phyloP scores from a whole-genome alignment of 2,113 vertebrate species.

The Stigmatopora argus region DNA sequence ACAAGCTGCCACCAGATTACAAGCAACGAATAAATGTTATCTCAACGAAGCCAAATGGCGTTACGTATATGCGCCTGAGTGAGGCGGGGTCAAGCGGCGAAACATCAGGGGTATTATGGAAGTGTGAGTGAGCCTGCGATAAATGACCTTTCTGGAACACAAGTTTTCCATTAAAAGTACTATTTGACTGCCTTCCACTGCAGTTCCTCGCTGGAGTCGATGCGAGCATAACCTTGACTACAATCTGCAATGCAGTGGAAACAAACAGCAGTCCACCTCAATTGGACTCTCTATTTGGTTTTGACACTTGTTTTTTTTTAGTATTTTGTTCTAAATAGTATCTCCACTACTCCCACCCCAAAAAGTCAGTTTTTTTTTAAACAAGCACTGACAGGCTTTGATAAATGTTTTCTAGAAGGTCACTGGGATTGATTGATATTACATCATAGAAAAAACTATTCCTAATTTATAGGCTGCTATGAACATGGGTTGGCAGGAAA shows the following conservation, averaged over 20 bases:
- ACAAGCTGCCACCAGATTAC: slow-evolving; percentile 22
- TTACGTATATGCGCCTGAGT: background rate
- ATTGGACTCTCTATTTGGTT: background rate
- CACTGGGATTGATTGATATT: too few relatives aligned
- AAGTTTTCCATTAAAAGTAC: slow-evolving; percentile 4
- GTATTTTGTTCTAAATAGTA: background rate
- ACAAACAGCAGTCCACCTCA: slow-evolving; percentile 1
- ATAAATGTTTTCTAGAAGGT: background rate
- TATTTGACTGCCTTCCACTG: background rate
- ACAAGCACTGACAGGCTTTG: background rate
- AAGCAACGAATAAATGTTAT: slow-evolving; percentile 7
- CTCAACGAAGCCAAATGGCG: slow-evolving; percentile 3
- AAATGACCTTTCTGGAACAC: slow-evolving; percentile 15
- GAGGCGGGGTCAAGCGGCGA: background rate
- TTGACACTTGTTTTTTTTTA: background rate
- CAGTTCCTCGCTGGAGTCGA: slow-evolving; percentile 10
- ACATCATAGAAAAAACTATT: too few relatives aligned
- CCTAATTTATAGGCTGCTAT: too few relatives aligned
- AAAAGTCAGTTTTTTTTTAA: background rate
- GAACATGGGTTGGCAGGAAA: too few relatives aligned
- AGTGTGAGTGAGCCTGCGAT: slow-evolving; percentile 17
- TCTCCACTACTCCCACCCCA: background rate
- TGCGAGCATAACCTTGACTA: slow-evolving; percentile 53
- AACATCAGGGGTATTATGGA: slow-evolving; percentile 22
- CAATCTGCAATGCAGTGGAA: slow-evolving; percentile 62